Percentiles rank a stretch among this genome's conserved stretches.
Evolutionary conservation across 2,888 invertebrate genomes (phyloP).

Genomic region (Andrena hattorfiana): DNA sequence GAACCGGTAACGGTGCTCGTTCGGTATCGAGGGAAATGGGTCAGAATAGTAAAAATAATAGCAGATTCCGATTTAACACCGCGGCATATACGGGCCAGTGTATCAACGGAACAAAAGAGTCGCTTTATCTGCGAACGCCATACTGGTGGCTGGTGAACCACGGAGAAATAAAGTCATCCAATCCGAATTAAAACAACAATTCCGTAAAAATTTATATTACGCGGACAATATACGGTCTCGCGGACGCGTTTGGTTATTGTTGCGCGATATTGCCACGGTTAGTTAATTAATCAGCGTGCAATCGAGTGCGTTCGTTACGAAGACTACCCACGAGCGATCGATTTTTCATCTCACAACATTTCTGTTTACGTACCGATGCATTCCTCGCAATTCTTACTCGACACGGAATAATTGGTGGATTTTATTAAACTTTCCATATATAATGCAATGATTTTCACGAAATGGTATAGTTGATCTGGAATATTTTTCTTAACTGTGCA

Average conservation of each 20-base stretch:
- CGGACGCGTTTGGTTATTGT: not conserved
- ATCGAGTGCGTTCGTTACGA: not conserved
- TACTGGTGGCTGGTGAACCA: not conserved
- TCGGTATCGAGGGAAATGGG: not conserved
- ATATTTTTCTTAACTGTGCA: no score
- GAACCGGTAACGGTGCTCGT: not conserved
- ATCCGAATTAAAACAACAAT: conserved; percentile 41
- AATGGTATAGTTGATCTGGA: no score
- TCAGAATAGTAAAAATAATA: conserved; percentile 12
- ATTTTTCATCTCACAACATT: not conserved
- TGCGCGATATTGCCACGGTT: not conserved
- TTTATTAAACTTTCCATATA: no score
- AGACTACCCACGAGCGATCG: not conserved
- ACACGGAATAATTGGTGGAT: no score
- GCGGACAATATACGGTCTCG: not conserved
- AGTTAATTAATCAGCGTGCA: not conserved
- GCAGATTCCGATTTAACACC: conserved; percentile 12
- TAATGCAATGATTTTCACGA: no score
- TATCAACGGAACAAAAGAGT: conserved; percentile 34
- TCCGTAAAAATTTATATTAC: conserved; percentile 12
- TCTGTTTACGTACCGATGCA: not conserved
- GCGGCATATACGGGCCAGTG: conserved; percentile 14
- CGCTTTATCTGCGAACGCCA: conserved; percentile 28
- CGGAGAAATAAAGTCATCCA: conserved; percentile 41
- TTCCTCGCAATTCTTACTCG: not conserved